Evolutionary conservation across 2,113 vertebrate genomes (phyloP).

Genomic region (Smithornis capensis): DNA sequence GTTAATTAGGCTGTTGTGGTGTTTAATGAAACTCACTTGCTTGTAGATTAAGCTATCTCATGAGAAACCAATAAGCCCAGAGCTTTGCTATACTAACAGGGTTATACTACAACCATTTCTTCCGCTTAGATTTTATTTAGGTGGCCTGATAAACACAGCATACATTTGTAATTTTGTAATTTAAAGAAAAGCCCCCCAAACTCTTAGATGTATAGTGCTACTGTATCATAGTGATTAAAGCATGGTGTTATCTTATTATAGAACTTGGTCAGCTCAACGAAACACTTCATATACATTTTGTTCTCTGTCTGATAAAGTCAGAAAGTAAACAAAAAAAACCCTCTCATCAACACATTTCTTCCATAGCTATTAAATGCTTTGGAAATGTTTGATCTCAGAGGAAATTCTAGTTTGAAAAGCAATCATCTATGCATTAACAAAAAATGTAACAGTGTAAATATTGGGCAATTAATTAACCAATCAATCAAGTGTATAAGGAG

Average conservation of each 20-base stretch:
- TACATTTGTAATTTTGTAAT: neutral
- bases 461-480: neutral
- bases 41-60: too few species aligned
- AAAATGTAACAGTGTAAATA: neutral
- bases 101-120: neutral
- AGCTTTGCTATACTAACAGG: neutral
- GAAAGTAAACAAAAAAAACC: neutral
- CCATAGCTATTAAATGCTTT: neutral
- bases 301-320: neutral
- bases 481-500: neutral
- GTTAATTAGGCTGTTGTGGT: slow-evolving; percentile 2
- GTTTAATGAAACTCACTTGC: too few species aligned
- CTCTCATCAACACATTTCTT: neutral
- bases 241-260: neutral
- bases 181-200: neutral
- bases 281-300: neutral
- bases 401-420: neutral
- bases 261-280: neutral
- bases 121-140: neutral
- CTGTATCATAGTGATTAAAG: neutral
- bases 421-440: neutral
- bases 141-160: neutral
- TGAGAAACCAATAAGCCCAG: slow-evolving; percentile 13
- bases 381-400: neutral
- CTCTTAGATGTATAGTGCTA: neutral